Conservation (phyloP, 2,797 vertebrate genomes). For the Scolopax rusticola region DNA sequence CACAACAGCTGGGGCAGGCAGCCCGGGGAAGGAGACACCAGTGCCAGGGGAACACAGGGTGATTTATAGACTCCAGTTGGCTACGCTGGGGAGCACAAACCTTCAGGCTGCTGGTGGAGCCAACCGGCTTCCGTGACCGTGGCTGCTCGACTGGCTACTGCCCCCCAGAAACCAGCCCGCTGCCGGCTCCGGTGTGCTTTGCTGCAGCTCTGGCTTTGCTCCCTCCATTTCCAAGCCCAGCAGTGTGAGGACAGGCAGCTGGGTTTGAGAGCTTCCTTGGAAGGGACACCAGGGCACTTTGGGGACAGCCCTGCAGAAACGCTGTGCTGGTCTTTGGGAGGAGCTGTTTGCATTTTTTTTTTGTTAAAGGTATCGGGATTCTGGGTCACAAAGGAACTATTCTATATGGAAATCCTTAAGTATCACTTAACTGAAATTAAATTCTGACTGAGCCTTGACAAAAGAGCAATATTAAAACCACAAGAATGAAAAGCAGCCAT, state of each 20-base stretch:
- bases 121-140: fast-evolving
- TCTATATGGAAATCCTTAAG: background rate
- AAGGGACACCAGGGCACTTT: background rate
- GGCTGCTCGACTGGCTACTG: background rate
- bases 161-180: background rate
- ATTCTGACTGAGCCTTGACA: background rate
- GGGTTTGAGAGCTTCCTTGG: background rate
- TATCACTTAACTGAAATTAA: background rate
- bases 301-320: background rate
- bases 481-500: background rate
- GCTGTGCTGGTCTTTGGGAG: background rate
- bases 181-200: background rate
- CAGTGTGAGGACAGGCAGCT: background rate
- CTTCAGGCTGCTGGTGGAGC: background rate
- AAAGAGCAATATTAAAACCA: background rate
- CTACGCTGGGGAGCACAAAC: background rate
- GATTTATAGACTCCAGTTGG: conserved; percentile 15
- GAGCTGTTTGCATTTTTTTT: background rate
- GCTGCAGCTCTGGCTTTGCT: background rate
- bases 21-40: background rate
- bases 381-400: background rate
- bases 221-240: background rate
- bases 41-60: conserved; percentile 34
- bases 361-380: background rate
- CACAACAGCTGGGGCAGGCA: background rate